Conservation (phyloP, 2,888 invertebrate species). For the Acanthosepion pharaonis region DNA sequence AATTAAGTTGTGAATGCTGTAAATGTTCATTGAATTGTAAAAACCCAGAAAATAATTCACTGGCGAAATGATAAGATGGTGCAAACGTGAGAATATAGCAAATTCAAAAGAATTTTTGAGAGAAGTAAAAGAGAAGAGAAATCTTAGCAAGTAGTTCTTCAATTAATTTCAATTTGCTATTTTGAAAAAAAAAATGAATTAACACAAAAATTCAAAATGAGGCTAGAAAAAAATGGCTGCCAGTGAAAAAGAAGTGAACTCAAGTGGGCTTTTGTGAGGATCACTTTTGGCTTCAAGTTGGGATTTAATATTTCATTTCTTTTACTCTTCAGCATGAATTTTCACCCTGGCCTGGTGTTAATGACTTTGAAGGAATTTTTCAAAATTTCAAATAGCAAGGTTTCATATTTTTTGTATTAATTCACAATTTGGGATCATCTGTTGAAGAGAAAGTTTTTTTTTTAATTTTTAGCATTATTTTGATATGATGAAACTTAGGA, state of each 20-base stretch:
- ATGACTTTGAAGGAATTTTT: too few relatives aligned
- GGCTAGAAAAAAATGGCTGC: not conserved
- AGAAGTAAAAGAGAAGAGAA: not conserved
- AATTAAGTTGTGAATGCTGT: not conserved
- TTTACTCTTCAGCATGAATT: not conserved
- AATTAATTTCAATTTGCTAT: not conserved
- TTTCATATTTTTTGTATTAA: too few relatives aligned
- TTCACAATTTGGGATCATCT: too few relatives aligned
- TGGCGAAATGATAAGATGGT: not conserved
- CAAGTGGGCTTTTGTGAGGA: not conserved
- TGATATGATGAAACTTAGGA: too few relatives aligned
- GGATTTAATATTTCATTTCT: conserved; percentile 9
- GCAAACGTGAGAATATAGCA: not conserved
- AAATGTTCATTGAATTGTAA: not conserved
- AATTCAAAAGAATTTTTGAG: not conserved
- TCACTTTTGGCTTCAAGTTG: not conserved
- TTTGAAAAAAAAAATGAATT: not conserved
- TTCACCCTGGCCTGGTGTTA: not conserved
- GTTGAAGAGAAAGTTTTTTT: too few relatives aligned
- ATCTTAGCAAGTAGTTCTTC: not conserved
- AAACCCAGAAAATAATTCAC: conserved; percentile 12
- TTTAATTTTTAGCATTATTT: too few relatives aligned
- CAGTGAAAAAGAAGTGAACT: not conserved
- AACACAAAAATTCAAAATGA: not conserved
- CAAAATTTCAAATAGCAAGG: too few relatives aligned